A percentile compares a stretch with the other conserved stretches of the same genome.
Evolutionary conservation across 2,113 vertebrate species (phyloP).

Genomic region (Pelecanus crispus): DNA sequence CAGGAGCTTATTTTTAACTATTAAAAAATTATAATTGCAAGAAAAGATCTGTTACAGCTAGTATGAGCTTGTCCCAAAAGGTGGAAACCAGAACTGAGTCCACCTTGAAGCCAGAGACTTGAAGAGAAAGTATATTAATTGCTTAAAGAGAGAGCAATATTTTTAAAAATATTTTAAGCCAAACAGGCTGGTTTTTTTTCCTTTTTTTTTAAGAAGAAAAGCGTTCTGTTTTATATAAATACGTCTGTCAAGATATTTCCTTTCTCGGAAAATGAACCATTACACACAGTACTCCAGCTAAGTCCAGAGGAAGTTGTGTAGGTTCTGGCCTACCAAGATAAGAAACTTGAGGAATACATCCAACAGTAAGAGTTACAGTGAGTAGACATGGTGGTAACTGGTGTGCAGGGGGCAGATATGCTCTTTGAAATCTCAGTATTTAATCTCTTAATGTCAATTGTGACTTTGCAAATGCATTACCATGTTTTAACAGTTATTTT

Average conservation of each 20-base stretch:
- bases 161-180: background rate
- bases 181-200: background rate
- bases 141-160: background rate
- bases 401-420: background rate
- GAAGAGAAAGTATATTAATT: background rate
- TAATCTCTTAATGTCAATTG: background rate
- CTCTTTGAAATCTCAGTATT: background rate
- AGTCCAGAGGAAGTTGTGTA: background rate
- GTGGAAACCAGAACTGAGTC: background rate
- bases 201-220: background rate
- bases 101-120: background rate
- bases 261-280: background rate
- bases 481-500: background rate
- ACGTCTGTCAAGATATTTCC: background rate
- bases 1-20: background rate
- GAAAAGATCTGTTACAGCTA: background rate
- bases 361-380: background rate
- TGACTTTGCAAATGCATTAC: background rate
- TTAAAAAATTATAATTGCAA: background rate
- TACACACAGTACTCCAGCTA: background rate
- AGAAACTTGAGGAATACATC: background rate
- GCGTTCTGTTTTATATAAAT: background rate
- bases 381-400: background rate
- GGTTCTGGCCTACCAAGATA: constrained; percentile 3
- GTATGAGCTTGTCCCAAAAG: background rate